phyloP scores from a whole-genome alignment of 1,140 invertebrate genomes.

The Brachionus calyciflorus region DNA sequence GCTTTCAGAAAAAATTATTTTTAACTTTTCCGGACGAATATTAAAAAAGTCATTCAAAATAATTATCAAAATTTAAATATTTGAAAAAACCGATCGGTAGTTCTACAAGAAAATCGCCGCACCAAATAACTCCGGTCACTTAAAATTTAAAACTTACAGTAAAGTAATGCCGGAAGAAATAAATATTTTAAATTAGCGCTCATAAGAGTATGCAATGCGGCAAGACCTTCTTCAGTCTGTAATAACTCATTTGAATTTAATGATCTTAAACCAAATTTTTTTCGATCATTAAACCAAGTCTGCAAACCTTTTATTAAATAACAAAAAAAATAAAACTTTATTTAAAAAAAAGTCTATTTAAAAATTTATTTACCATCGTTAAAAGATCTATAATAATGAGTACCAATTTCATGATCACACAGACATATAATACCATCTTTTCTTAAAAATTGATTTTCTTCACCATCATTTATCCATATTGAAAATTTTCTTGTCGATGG shows the following conservation, averaged over 20 bases:
- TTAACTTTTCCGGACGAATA: no score
- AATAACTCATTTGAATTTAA: constrained; percentile 51
- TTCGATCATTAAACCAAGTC: constrained; percentile 57
- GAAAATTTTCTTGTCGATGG: constrained; percentile 33
- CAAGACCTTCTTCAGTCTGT: constrained; percentile 57
- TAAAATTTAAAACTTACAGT: no score
- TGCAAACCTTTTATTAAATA: constrained; percentile 52
- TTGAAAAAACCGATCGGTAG: no score
- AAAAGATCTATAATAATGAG: constrained; percentile 51
- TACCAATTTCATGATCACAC: constrained; percentile 59
- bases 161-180: constrained; percentile 55
- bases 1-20: no score
- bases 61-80: no score
- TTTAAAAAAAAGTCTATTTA: neutral
- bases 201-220: constrained; percentile 55
- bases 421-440: constrained; percentile 55
- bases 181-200: constrained; percentile 55
- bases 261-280: constrained; percentile 53
- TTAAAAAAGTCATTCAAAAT: no score
- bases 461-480: constrained; percentile 43
- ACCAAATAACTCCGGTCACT: no score
- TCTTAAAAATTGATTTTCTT: constrained; percentile 51
- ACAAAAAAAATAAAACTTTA: neutral
- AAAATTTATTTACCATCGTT: constrained; percentile 19
- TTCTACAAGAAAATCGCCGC: no score